Conservation (phyloP, 2,113 vertebrate species). For the Onychorhynchus coronatus region DNA sequence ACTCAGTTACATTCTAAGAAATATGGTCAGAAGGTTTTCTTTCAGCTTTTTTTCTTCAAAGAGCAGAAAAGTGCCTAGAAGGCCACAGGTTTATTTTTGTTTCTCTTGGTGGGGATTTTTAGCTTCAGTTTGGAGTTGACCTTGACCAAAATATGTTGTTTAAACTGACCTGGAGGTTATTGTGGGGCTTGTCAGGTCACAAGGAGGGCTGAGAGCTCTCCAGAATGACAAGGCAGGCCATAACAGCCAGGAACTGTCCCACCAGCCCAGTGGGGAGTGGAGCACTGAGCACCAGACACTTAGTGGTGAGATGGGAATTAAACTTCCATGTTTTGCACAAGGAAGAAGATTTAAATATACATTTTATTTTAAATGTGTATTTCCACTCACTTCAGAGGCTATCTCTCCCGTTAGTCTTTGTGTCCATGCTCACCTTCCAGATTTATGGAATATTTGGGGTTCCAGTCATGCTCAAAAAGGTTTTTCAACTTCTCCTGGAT, state of each 20-base stretch:
- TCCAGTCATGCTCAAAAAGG: constrained; percentile 77
- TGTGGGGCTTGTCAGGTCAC: fast-evolving
- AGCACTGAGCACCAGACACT: background rate
- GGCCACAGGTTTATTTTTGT: background rate
- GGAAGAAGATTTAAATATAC: background rate
- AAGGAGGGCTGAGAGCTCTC: background rate
- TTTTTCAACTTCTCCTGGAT: constrained; percentile 70
- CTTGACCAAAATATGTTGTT: background rate
- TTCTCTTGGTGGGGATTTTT: background rate
- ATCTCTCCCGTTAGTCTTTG: constrained; percentile 32
- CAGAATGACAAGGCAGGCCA: background rate
- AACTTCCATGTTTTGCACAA: background rate
- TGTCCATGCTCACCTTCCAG: constrained; percentile 53
- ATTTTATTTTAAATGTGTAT: background rate
- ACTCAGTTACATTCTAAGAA: background rate
- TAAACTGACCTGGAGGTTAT: background rate
- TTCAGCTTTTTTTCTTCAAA: background rate
- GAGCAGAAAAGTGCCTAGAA: background rate
- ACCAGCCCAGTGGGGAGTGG: background rate
- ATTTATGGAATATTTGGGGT: constrained; percentile 66
- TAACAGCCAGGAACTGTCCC: background rate
- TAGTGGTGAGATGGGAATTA: no score
- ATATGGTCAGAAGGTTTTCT: background rate
- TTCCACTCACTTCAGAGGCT: background rate
- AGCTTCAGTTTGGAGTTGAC: background rate